A percentile compares a stretch with the other conserved stretches of the same genome.
These are phyloP conservation scores for Coilia nasus DNA, from an alignment of 2,797 vertebrate genomes.

Conservation along the genomic window DNA sequence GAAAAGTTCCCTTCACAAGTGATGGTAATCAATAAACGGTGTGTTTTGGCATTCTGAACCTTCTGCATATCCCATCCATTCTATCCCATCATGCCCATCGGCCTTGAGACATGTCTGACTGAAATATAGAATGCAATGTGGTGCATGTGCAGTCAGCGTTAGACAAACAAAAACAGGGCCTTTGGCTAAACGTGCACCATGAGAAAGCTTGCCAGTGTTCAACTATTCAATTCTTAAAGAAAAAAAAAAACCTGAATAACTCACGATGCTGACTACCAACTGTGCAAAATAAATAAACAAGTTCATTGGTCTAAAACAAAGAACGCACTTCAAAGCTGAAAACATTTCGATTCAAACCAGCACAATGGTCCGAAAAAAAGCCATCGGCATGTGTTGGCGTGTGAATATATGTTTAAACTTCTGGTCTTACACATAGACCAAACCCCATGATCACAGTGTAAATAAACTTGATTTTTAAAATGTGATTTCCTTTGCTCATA, in stretches of 20 bases:
- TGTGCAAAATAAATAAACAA: constrained; percentile 73
- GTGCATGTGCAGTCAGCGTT: constrained; percentile 40
- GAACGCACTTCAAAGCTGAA: constrained; percentile 18
- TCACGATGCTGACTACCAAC: constrained; percentile 49
- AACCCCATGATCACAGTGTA: constrained; percentile 59
- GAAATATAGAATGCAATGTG: background rate
- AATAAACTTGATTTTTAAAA: constrained; percentile 44
- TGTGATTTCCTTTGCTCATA: constrained; percentile 54
- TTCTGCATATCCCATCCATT: constrained; percentile 34
- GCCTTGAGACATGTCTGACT: background rate
- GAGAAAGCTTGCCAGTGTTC: constrained; percentile 55
- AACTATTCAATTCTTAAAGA: constrained; percentile 45
- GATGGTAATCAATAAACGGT: constrained; percentile 37
- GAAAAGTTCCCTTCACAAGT: constrained; percentile 4
- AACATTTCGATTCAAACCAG: constrained; percentile 13
- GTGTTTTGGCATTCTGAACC: constrained; percentile 74
- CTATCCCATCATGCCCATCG: background rate
- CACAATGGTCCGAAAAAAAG: background rate
- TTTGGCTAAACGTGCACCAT: constrained; percentile 35
- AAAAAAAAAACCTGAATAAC: constrained; percentile 74
- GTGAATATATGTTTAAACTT: constrained; percentile 11
- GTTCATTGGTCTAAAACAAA: constrained; percentile 57
- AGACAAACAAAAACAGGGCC: constrained; percentile 48
- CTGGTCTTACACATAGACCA: background rate
- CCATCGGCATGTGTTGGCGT: constrained; percentile 4